Evolutionary conservation across 2,888 invertebrate species (phyloP).

Genomic region (Silvanus unidentatus): DNA sequence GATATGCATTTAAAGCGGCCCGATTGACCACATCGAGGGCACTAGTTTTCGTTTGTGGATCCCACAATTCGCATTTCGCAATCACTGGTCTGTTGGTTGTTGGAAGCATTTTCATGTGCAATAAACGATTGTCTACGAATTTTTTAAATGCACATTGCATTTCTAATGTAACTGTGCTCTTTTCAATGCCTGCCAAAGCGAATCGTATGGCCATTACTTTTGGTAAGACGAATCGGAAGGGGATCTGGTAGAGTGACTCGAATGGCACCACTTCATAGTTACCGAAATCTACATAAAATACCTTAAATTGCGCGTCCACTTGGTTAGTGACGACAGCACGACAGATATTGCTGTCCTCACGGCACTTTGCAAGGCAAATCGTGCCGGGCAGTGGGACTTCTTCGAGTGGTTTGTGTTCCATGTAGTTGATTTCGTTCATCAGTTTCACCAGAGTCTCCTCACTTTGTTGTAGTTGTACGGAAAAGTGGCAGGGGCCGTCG

Average conservation of each 20-base stretch:
- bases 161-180: conserved; percentile 49
- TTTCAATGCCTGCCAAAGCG: conserved; percentile 63
- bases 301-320: conserved; percentile 64
- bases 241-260: conserved; percentile 68
- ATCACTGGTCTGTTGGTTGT: conserved; percentile 57
- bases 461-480: conserved; percentile 62
- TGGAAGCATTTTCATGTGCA: conserved; percentile 61
- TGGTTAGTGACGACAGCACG: conserved; percentile 72
- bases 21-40: conserved; percentile 53
- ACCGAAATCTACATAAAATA: conserved; percentile 78
- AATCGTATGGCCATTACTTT: conserved; percentile 73
- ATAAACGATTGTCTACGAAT: conserved; percentile 57
- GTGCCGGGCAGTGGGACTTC: conserved; percentile 70
- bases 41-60: conserved; percentile 51
- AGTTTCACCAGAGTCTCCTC: conserved; percentile 58
- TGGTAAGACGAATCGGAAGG: conserved; percentile 63
- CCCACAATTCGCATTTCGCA: conserved; percentile 68
- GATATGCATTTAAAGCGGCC: conserved; percentile 38
- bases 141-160: conserved; percentile 68
- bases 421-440: conserved; percentile 67
- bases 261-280: conserved; percentile 68
- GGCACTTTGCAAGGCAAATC: conserved; percentile 69
- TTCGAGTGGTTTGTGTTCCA: conserved; percentile 55
- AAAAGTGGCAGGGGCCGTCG: conserved; percentile 74
- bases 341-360: conserved; percentile 63